Evolutionary conservation across 2,113 vertebrate species (phyloP).

Genomic region (Craseonycteris thonglongyai): DNA sequence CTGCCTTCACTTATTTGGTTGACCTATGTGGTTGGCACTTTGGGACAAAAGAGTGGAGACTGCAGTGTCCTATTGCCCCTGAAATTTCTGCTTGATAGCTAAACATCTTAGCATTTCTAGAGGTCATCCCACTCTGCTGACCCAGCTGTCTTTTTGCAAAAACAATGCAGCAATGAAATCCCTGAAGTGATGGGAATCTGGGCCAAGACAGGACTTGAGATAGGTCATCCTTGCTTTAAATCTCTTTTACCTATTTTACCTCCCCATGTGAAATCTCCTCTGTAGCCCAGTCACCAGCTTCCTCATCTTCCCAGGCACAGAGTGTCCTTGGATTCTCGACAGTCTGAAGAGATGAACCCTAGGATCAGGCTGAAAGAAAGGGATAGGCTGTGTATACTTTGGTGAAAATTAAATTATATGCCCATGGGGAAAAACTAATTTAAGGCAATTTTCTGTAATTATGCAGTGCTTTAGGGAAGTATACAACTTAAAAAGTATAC

Average conservation of each 20-base stretch:
- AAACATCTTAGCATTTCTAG: neutral
- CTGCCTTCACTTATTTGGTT: neutral
- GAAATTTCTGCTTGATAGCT: slow-evolving; percentile 13
- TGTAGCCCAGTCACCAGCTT: too few species aligned
- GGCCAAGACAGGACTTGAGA: neutral
- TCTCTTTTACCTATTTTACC: neutral
- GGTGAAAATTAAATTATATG: neutral
- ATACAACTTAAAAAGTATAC: too few species aligned
- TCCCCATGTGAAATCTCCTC: neutral
- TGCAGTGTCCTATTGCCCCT: neutral
- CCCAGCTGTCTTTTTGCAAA: slow-evolving; percentile 20
- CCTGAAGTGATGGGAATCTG: slow-evolving; percentile 7
- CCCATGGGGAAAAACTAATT: neutral
- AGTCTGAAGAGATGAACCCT: neutral
- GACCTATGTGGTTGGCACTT: neutral
- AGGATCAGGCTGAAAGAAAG: neutral
- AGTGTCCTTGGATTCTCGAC: neutral
- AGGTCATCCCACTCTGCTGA: slow-evolving; percentile 50
- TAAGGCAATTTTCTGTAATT: neutral
- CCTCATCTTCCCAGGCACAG: neutral
- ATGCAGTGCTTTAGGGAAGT: neutral
- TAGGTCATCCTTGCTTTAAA: neutral
- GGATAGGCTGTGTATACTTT: neutral
- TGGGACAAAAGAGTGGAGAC: neutral
- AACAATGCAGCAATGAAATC: slow-evolving; percentile 20